These are phyloP conservation scores for Styela clava DNA, from an alignment of 23 tunicate species.

Conservation along the genomic window DNA sequence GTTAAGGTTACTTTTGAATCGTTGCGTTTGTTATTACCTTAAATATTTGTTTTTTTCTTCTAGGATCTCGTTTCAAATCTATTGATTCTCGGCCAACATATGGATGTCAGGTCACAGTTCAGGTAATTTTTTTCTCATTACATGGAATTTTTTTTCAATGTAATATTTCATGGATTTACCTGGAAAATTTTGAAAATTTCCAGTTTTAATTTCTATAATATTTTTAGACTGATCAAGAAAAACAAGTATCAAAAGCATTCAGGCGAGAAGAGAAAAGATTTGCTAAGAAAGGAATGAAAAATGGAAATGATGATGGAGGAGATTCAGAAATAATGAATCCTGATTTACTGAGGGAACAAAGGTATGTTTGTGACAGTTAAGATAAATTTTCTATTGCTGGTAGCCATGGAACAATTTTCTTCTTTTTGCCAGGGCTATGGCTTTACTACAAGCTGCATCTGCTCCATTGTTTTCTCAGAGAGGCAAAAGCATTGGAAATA, in stretches of 20 bases:
- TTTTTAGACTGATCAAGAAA: slow-evolving; percentile 81
- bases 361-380: too few relatives aligned
- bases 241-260: slow-evolving; percentile 53
- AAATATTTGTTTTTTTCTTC: too few relatives aligned
- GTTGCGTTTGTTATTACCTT: not conserved
- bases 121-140: slow-evolving; percentile 26
- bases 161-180: not conserved
- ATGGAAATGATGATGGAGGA: not conserved
- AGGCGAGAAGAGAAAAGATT: slow-evolving; percentile 60
- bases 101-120: slow-evolving; percentile 69
- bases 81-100: slow-evolving; percentile 41
- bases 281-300: slow-evolving; percentile 9
- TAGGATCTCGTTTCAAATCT: not conserved
- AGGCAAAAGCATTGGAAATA: not conserved
- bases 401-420: slow-evolving; percentile 26
- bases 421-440: slow-evolving; percentile 19
- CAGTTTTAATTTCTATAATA: too few relatives aligned
- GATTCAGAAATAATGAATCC: slow-evolving; percentile 33
- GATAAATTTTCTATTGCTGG: too few relatives aligned
- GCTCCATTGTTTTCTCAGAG: slow-evolving; percentile 39
- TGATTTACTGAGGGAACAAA: slow-evolving; percentile 2
- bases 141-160: not conserved
- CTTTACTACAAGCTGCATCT: slow-evolving; percentile 42
- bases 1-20: not conserved
- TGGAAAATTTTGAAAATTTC: too few relatives aligned